A percentile compares a stretch with the other conserved stretches of the same genome.
phyloP scores from a whole-genome alignment of 2,888 invertebrate species.

The Amiota minor region DNA sequence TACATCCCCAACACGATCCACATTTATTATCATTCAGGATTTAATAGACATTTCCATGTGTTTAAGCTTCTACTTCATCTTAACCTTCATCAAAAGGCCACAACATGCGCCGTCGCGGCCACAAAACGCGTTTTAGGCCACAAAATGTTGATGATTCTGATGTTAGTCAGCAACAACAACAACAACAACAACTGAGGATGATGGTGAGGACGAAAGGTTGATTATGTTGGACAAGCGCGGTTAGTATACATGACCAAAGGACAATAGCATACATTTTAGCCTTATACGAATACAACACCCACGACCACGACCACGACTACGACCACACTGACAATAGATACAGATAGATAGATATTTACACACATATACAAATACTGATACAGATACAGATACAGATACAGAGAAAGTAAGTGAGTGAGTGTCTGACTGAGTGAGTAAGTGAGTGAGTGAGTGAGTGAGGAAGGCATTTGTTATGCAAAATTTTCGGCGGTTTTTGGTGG shows the following conservation, averaged over 20 bases:
- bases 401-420: background rate
- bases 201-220: no score
- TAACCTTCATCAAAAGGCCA: background rate
- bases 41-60: no score
- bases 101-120: background rate
- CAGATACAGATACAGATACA: background rate
- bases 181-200: no score
- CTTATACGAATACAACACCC: background rate
- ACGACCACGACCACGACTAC: background rate
- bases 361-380: background rate
- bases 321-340: background rate
- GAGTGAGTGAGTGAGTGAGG: no score
- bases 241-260: no score
- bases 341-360: no score
- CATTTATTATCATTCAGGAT: no score
- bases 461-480: background rate
- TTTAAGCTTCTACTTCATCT: no score
- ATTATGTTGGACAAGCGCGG: background rate
- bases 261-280: no score
- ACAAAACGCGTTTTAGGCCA: background rate
- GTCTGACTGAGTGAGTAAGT: background rate
- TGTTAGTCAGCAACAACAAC: no score
- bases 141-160: background rate
- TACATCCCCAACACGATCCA: no score
- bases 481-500: slow-evolving; percentile 6